phyloP scores from a whole-genome alignment of 2,888 invertebrate species.

The Agriopis aurantiaria region DNA sequence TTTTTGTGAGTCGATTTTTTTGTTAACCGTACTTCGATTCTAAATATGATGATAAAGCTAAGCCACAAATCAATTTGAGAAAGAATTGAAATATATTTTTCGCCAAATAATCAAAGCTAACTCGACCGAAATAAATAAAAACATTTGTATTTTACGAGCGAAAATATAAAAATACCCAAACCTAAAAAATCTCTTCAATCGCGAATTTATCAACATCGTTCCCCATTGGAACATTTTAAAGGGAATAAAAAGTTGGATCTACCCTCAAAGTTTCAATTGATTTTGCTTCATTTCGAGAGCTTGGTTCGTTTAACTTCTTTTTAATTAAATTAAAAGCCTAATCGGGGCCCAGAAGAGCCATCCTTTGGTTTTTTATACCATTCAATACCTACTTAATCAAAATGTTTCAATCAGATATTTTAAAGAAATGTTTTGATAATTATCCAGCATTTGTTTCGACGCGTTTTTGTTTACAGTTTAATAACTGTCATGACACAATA shows the following conservation, averaged over 20 bases:
- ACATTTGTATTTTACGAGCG: constrained; percentile 9
- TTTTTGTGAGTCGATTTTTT: neutral
- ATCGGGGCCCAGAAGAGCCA: constrained; percentile 55
- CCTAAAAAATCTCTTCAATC: constrained; percentile 43
- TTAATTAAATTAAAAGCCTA: constrained; percentile 78
- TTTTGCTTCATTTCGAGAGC: constrained; percentile 65
- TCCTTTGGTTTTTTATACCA: constrained; percentile 51
- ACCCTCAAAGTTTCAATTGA: constrained; percentile 71
- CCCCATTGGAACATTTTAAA: constrained; percentile 57
- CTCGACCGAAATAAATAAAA: constrained; percentile 13
- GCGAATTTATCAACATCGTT: constrained; percentile 35
- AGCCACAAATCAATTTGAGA: constrained; percentile 4
- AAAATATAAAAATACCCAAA: constrained; percentile 25
- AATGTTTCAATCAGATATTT: constrained; percentile 39
- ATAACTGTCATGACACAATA: too few relatives aligned
- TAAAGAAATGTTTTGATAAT: too few relatives aligned
- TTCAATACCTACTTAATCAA: constrained; percentile 45
- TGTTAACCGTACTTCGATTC: neutral
- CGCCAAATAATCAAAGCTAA: constrained; percentile 1
- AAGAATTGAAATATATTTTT: constrained; percentile 3
- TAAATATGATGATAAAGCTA: neutral
- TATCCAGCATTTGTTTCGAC: too few relatives aligned
- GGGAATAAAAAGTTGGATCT: constrained; percentile 61
- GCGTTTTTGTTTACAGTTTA: too few relatives aligned
- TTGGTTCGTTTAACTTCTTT: constrained; percentile 78